phyloP scores from a whole-genome alignment of 2,113 vertebrate genomes.

The Ammospiza nelsoni region DNA sequence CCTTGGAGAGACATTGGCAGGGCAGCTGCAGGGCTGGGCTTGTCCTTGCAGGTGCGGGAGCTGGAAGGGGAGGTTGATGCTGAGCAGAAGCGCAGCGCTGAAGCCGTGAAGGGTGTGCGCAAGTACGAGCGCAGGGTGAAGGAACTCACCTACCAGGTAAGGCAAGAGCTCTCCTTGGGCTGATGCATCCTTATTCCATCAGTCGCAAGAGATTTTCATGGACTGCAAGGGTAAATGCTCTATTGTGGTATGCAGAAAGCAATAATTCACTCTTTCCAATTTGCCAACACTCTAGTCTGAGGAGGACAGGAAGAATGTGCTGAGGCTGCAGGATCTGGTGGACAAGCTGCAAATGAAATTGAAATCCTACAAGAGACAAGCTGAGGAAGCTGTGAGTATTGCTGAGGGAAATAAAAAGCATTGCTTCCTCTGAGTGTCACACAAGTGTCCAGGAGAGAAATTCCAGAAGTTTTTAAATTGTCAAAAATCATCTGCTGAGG shows the following conservation, averaged over 20 bases:
- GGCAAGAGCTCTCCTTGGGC: background rate
- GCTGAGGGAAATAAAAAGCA: background rate
- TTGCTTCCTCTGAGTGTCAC: background rate
- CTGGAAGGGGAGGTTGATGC: constrained; percentile 83
- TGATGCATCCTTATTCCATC: background rate
- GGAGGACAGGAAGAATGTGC: background rate
- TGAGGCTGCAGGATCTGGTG: constrained; percentile 13
- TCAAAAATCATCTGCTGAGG: background rate
- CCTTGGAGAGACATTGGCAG: background rate
- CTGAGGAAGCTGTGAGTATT: constrained; percentile 26
- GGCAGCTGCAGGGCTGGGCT: background rate
- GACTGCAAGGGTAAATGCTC: background rate
- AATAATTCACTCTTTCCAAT: accelerated
- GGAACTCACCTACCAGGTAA: constrained; percentile 81
- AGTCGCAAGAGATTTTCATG: background rate
- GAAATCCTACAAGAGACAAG: constrained; percentile 30
- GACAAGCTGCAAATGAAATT: constrained; percentile 22
- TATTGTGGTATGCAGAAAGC: background rate
- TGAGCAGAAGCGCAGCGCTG: constrained; percentile 80
- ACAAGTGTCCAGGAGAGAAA: background rate
- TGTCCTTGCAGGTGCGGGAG: constrained; percentile 78
- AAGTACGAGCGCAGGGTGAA: constrained; percentile 84
- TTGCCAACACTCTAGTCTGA: background rate
- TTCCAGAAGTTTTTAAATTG: background rate
- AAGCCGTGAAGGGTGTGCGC: constrained; percentile 78